These are phyloP conservation scores for Channa maculata DNA, from an alignment of 2,113 vertebrate genomes.

Conservation along the genomic window DNA sequence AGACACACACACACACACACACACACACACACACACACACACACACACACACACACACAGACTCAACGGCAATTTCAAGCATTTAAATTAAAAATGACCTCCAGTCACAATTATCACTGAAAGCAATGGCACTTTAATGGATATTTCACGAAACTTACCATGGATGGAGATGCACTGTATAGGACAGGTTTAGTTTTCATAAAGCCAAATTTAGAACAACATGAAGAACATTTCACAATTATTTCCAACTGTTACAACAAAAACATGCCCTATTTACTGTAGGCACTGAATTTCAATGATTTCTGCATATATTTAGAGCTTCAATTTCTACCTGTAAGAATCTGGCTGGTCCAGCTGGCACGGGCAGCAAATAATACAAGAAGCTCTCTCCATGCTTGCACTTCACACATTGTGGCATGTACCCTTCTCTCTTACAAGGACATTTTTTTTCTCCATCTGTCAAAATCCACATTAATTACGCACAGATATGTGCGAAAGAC, in stretches of 20 bases:
- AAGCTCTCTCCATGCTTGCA: constrained; percentile 78
- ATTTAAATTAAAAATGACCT: constrained; percentile 75
- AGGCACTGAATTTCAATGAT: constrained; percentile 59
- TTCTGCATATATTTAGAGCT: constrained; percentile 59
- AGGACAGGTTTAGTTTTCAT: constrained; percentile 43
- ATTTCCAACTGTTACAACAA: constrained; percentile 55
- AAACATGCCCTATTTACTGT: constrained; percentile 47
- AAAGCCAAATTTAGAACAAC: constrained; percentile 61
- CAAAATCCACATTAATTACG: constrained; percentile 84
- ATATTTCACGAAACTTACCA: constrained; percentile 72
- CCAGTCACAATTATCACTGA: constrained; percentile 72
- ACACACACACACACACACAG: constrained; percentile 15
- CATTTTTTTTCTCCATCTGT: constrained; percentile 84
- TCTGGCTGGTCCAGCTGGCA: constrained; percentile 82
- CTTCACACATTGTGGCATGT: constrained; percentile 85
- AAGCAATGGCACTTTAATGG: constrained; percentile 68
- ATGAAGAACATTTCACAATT: constrained; percentile 58
- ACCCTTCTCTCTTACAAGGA: constrained; percentile 80
- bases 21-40: constrained; percentile 1
- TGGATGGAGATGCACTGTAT: constrained; percentile 53
- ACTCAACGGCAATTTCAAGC: constrained; percentile 52
- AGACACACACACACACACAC: constrained; percentile 12
- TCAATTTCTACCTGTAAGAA: constrained; percentile 80
- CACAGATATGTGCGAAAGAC: constrained; percentile 82
- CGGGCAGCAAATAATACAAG: constrained; percentile 71